phyloP scores from a whole-genome alignment of 2,113 vertebrate genomes.

The Nyctereutes procyonoides region DNA sequence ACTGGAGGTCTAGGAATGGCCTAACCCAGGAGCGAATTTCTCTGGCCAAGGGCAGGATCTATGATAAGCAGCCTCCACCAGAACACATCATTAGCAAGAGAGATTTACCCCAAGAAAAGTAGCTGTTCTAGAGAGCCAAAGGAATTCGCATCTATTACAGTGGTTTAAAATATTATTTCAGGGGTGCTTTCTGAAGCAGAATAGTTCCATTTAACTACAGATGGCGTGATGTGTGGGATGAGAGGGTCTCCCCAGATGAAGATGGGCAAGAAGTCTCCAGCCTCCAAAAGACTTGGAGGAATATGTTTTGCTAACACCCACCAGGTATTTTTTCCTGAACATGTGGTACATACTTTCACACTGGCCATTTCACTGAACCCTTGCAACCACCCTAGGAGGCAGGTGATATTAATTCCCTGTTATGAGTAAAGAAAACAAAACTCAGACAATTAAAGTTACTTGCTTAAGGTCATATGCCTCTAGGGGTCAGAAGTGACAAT shows the following conservation, averaged over 20 bases:
- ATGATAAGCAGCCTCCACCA: neutral
- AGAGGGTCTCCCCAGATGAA: neutral
- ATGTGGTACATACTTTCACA: neutral
- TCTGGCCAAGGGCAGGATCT: neutral
- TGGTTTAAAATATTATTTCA: neutral
- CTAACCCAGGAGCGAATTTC: neutral
- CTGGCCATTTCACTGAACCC: neutral
- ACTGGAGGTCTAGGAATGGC: neutral
- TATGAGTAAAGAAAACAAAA: neutral
- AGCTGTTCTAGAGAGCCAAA: neutral
- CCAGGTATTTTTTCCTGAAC: neutral
- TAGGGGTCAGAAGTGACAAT: neutral
- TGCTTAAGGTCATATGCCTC: neutral
- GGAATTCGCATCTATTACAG: neutral
- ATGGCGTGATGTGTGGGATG: neutral
- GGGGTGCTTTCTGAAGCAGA: neutral
- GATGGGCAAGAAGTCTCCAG: neutral
- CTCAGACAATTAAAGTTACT: neutral
- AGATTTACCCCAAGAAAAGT: neutral
- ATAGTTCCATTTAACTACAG: neutral
- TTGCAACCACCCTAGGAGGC: neutral
- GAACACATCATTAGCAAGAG: neutral
- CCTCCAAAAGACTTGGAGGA: neutral
- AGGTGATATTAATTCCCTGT: neutral
- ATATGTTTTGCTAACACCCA: neutral